Percentiles rank a stretch among this genome's conserved stretches.
phyloP scores from a whole-genome alignment of 2,113 vertebrate species.

The Bos javanicus region DNA sequence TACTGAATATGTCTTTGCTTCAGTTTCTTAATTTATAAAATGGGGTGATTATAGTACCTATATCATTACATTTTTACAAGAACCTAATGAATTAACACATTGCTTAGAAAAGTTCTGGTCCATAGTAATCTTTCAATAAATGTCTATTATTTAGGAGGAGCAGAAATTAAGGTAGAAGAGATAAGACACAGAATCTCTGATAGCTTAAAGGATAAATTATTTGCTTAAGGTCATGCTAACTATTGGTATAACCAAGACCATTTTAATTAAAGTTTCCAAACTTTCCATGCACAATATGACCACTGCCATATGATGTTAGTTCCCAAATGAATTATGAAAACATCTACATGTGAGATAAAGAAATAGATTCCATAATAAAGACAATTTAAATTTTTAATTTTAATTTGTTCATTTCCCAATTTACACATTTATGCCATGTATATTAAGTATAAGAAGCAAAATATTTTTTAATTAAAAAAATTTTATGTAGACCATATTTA shows the following conservation, averaged over 20 bases:
- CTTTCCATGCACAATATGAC: neutral
- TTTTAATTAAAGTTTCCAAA: constrained; percentile 19
- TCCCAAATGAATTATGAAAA: neutral
- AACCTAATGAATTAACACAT: neutral
- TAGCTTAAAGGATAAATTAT: neutral
- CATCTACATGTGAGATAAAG: neutral
- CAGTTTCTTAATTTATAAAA: constrained; percentile 15
- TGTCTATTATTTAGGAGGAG: neutral
- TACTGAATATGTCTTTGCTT: neutral
- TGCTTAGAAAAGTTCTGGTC: neutral
- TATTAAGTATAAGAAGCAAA: neutral
- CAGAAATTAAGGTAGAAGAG: neutral
- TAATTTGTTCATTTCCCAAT: neutral
- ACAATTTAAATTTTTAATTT: neutral
- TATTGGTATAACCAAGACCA: neutral
- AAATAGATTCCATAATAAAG: neutral
- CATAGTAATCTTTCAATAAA: neutral
- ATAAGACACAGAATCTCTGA: neutral
- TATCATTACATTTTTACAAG: neutral
- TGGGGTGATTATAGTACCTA: neutral
- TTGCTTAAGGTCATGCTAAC: neutral
- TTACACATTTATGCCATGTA: neutral
- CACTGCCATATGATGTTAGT: neutral
- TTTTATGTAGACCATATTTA: neutral
- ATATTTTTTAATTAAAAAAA: neutral